These are phyloP conservation scores for Cataglyphis hispanica DNA, from an alignment of 1,140 invertebrate genomes.

Conservation along the genomic window DNA sequence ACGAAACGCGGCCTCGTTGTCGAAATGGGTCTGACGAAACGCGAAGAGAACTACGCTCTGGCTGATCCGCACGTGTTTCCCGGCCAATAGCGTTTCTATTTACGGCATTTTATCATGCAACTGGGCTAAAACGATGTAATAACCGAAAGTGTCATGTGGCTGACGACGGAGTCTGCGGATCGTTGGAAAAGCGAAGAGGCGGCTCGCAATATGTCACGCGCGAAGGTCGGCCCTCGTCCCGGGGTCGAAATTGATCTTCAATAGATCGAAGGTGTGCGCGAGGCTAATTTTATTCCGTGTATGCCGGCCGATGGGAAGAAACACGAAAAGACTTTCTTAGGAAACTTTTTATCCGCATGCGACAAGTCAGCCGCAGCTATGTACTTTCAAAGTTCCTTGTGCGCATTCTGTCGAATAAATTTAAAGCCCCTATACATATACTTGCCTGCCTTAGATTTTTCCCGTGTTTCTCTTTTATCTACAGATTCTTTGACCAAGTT, in stretches of 20 bases:
- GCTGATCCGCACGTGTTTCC: neutral
- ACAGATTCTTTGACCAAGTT: neutral
- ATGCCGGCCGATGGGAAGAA: slow-evolving; percentile 9
- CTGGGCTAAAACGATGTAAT: neutral
- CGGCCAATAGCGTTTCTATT: neutral
- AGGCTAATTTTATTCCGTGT: slow-evolving; percentile 53
- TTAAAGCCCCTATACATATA: neutral
- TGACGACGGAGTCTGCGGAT: neutral
- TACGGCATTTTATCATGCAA: slow-evolving; percentile 16
- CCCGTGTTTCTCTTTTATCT: neutral
- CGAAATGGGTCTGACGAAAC: slow-evolving; percentile 17
- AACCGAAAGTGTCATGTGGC: slow-evolving; percentile 36
- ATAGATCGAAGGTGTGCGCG: slow-evolving; percentile 61
- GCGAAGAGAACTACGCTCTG: neutral
- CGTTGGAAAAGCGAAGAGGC: slow-evolving; percentile 26
- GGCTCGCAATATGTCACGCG: slow-evolving; percentile 20
- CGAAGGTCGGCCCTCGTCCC: slow-evolving; percentile 44
- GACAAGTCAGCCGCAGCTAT: neutral
- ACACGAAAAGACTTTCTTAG: slow-evolving; percentile 44
- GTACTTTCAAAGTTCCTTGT: slow-evolving; percentile 6
- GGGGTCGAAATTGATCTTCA: slow-evolving; percentile 58
- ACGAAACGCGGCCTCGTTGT: slow-evolving; percentile 8
- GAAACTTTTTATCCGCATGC: slow-evolving; percentile 38
- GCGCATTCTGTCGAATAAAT: slow-evolving; percentile 50
- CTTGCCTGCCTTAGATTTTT: neutral